phyloP scores from a whole-genome alignment of 2,113 vertebrate genomes.

The Dicentrarchus labrax region DNA sequence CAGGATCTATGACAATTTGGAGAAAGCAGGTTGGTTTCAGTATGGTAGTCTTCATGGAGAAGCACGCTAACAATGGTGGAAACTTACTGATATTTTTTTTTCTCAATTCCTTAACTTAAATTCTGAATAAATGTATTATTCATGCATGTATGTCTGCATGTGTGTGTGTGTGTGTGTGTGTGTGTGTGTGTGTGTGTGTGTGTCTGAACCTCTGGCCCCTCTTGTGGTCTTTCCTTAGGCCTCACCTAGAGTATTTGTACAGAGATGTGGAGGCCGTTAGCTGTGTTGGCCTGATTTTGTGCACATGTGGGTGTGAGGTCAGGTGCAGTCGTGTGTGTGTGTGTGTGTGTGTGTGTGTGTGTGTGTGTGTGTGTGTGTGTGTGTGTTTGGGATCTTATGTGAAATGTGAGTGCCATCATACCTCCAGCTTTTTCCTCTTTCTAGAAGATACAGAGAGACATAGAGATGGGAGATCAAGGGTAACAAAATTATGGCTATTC shows the following conservation, averaged over 20 bases:
- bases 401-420: conserved; percentile 57
- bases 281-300: conserved; percentile 38
- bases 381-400: conserved; percentile 42
- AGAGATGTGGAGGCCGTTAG: conserved; percentile 34
- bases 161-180: not conserved
- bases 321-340: conserved; percentile 44
- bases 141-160: not conserved
- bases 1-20: not conserved
- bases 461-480: conserved; percentile 5
- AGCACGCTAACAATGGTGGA: too few species aligned
- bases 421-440: conserved; percentile 10
- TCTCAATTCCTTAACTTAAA: not conserved
- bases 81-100: too few species aligned
- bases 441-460: conserved; percentile 9
- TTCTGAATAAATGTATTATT: not conserved
- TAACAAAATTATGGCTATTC: conserved; percentile 1
- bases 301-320: conserved; percentile 62
- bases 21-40: not conserved
- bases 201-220: not conserved
- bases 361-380: conserved; percentile 40
- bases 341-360: conserved; percentile 40
- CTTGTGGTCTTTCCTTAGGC: conserved; percentile 37
- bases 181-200: not conserved
- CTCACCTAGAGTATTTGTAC: conserved; percentile 44
- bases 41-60: not conserved